Conservation (phyloP, 2,888 invertebrate genomes). For the Caenorhabditis doughertyi region DNA sequence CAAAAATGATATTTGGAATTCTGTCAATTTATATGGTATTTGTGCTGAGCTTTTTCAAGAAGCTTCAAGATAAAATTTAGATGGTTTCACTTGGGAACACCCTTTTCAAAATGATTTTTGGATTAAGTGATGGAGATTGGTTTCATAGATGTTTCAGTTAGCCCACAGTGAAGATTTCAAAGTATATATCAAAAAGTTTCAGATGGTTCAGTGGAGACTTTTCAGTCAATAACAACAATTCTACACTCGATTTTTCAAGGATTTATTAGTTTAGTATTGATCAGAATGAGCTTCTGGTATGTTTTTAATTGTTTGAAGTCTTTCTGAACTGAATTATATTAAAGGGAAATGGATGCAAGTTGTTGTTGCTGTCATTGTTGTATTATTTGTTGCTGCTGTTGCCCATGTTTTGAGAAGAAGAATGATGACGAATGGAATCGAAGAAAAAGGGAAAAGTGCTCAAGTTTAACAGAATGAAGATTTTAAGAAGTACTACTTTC, state of each 20-base stretch:
- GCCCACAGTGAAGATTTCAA: background rate
- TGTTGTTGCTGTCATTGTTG: constrained; percentile 42
- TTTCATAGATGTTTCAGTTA: constrained; percentile 10
- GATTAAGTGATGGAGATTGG: constrained; percentile 24
- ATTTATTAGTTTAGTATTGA: constrained; percentile 5
- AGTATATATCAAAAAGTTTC: too few relatives aligned
- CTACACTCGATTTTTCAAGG: constrained; percentile 30
- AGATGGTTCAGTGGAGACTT: constrained; percentile 29
- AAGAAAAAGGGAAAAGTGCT: background rate
- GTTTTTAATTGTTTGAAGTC: background rate
- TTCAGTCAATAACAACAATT: constrained; percentile 38
- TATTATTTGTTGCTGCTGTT: constrained; percentile 27
- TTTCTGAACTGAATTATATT: background rate
- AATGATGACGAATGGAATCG: background rate
- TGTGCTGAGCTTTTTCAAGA: background rate
- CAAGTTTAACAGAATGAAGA: constrained; percentile 5
- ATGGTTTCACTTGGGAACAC: constrained; percentile 29
- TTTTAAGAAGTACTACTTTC: background rate
- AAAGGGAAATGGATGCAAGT: constrained; percentile 39
- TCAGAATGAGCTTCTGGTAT: constrained; percentile 46
- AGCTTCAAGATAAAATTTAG: background rate
- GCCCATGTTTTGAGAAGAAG: constrained; percentile 31
- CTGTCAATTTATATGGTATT: constrained; percentile 28
- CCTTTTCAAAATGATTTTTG: constrained; percentile 22
- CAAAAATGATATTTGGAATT: constrained; percentile 39